phyloP scores from a whole-genome alignment of 2,797 vertebrate genomes.

The Sciurus vulgaris region DNA sequence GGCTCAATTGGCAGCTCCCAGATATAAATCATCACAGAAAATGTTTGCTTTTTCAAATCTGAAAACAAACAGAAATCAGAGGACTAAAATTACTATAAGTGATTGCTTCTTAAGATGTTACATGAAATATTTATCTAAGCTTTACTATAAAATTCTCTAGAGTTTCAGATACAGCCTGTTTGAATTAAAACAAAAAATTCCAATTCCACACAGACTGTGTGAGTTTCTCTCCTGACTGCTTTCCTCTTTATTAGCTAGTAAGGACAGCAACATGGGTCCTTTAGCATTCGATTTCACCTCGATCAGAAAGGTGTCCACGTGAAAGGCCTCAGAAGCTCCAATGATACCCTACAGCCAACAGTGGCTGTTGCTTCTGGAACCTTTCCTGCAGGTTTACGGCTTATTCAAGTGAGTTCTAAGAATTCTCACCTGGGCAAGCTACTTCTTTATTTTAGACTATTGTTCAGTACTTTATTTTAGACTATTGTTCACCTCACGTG shows the following conservation, averaged over 20 bases:
- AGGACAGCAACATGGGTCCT: neutral
- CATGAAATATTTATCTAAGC: slow-evolving; percentile 73
- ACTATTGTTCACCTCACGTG: neutral
- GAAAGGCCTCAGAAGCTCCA: neutral
- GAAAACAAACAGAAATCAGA: slow-evolving; percentile 78
- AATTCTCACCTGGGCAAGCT: neutral
- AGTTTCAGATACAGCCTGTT: slow-evolving; percentile 42
- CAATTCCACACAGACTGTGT: neutral
- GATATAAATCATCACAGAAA: slow-evolving; percentile 70
- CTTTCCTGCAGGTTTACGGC: neutral
- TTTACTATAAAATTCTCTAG: slow-evolving; percentile 49
- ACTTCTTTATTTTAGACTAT: neutral
- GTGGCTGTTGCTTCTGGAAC: neutral
- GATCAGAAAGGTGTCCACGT: neutral
- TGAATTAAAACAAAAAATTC: slow-evolving; percentile 56
- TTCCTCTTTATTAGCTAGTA: neutral
- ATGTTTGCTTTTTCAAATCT: slow-evolving; percentile 70
- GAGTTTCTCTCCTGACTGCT: neutral
- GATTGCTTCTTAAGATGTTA: slow-evolving; percentile 66
- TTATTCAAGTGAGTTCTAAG: neutral
- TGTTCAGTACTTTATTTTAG: neutral
- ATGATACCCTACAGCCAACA: fast-evolving
- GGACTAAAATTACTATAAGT: slow-evolving; percentile 69
- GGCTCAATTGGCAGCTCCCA: slow-evolving; percentile 64
- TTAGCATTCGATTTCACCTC: neutral